A percentile compares a stretch with the other conserved stretches of the same genome.
phyloP scores from a whole-genome alignment of 2,888 invertebrate species.

The Antheraea yamamai region DNA sequence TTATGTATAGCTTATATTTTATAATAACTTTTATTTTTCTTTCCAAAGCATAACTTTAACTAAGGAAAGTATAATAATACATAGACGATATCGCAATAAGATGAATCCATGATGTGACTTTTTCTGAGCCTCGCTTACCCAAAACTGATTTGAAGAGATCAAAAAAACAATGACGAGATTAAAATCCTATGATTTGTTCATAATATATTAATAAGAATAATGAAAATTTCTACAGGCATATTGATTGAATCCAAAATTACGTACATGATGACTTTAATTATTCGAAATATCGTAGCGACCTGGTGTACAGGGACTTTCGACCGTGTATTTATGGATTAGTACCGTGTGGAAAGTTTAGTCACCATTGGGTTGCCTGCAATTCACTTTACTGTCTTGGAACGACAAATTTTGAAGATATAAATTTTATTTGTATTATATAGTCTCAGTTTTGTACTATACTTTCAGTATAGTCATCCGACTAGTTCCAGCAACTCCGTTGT shows the following conservation, averaged over 20 bases:
- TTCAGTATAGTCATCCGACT: slow-evolving; percentile 14
- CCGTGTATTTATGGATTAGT: slow-evolving; percentile 78
- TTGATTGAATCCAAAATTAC: slow-evolving; percentile 3
- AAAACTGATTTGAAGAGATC: neutral
- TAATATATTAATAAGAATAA: neutral
- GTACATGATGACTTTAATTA: slow-evolving; percentile 10
- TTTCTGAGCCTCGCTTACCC: neutral
- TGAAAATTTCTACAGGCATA: neutral
- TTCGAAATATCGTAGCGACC: slow-evolving; percentile 36
- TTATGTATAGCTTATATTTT: neutral
- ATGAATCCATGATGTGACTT: neutral
- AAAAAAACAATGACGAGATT: neutral
- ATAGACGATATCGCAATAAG: neutral
- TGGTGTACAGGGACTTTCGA: slow-evolving; percentile 53
- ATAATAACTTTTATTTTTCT: neutral
- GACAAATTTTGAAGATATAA: slow-evolving; percentile 34
- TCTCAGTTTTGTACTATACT: slow-evolving; percentile 33
- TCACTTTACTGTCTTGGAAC: slow-evolving; percentile 55
- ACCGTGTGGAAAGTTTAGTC: slow-evolving; percentile 80
- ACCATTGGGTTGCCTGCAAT: slow-evolving; percentile 51
- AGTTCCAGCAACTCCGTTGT: too few relatives aligned
- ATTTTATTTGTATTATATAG: slow-evolving; percentile 30
- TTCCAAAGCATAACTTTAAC: neutral
- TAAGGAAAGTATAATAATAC: neutral
- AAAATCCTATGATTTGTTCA: neutral